Evolutionary conservation across 2,113 vertebrate species (phyloP), one percentile per base, ranked within the genome.

Genomic region (Antigone vipio): DNA sequence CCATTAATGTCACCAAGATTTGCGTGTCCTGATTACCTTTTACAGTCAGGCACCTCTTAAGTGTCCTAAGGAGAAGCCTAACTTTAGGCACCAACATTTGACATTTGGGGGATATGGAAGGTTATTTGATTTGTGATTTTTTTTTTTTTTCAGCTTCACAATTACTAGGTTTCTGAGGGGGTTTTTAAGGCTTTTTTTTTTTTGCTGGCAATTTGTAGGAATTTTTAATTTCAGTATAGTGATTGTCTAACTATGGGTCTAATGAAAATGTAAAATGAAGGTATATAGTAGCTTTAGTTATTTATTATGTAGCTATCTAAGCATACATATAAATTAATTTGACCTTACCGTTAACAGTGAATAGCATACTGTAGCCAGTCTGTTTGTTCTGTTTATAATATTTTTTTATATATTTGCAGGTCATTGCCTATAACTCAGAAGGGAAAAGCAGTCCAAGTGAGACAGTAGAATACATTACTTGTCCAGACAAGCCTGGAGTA

Each of bases 401-500:
- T 56, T 73, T 82, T 82, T 26, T 38, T 71, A 45, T 81, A 9
- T 89, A 53, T 84, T 96, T 97, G 40, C 95, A 99, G 99, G 99
- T 99, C 97, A 98, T 98, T 92, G 99, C 99, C 55, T 99, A 99
- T 96, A 99, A 99, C 96, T 98, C 99, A 5, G 99, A 99, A 98
- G 99, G 99, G 53, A 99, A 99, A 97, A 99, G 99, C 96, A 99
- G 98, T 97, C 99, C 99, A 27, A 99, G 99, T 96, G 98, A 98
- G 91, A 98, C 98, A 75, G 98, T 98, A 21, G 99, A 99, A 95
- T 99, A 99, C 81, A 96, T 98, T 93, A 99, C 99, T 15, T 98
- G 98, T 89, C 99, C 99, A 76, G 99, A 99, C 96, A 98, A 98
- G 93, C 99, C 99, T 55, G 97, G 98, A 94, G 96, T 97, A 90